Evolutionary conservation across 2,113 vertebrate genomes (phyloP).

Genomic region (Hypanus sabinus): DNA sequence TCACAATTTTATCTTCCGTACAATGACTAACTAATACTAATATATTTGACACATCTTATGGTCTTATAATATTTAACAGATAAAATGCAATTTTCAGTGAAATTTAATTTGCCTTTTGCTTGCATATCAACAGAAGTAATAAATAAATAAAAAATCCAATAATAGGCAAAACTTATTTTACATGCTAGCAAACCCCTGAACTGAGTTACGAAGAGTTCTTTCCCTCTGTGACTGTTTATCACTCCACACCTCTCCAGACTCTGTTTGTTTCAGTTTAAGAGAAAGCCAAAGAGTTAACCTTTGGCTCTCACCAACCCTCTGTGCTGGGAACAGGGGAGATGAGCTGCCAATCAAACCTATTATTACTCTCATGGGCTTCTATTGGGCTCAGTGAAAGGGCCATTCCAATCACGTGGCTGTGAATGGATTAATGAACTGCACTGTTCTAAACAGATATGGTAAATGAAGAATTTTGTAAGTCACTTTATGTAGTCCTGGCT

Average conservation of each 20-base stretch:
- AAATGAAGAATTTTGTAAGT: background rate
- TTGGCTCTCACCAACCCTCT: background rate
- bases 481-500: constrained; percentile 24
- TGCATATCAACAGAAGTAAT: background rate
- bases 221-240: background rate
- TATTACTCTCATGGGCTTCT: constrained; percentile 1
- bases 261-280: constrained; percentile 22
- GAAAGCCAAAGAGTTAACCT: constrained; percentile 23
- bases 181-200: background rate
- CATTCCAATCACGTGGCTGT: background rate
- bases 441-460: constrained; percentile 26
- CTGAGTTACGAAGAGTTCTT: background rate
- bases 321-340: constrained; percentile 7
- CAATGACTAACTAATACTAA: background rate
- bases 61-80: background rate
- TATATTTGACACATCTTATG: background rate
- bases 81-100: background rate
- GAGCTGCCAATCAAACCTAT: background rate
- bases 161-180: constrained; percentile 9
- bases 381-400: background rate
- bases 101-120: background rate
- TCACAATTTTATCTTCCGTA: background rate
- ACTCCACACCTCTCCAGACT: constrained; percentile 2
- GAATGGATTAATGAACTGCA: background rate
- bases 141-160: background rate